Evolutionary conservation across 2,797 vertebrate genomes (phyloP), one percentile per base, ranked within the genome.

Genomic region (Sebastiscus tertius): DNA sequence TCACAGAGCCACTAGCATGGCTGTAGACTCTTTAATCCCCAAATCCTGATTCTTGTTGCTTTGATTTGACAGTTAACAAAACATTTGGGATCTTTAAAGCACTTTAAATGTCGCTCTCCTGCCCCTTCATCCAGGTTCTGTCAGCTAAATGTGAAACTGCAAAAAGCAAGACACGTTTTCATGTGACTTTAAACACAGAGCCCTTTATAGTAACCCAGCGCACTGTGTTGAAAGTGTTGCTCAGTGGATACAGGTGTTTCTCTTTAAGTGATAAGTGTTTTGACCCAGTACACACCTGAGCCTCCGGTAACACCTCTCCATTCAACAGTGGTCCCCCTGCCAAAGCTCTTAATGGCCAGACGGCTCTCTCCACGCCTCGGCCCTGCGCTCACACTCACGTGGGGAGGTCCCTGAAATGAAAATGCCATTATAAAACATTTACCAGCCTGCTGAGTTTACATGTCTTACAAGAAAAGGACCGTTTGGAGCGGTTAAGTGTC

Each of bases 371-470:
- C 27, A 9, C 10, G 4, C 58, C 61, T 33, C 16, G 20, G 58
- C 70, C 58, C 69, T 9, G 16, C 31, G 5, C 77, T 79, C 78
- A 27, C 72, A 20, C 72, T 83, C 70, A 81, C 33, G 52, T 42
- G 64, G 84, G 72, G 79, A 86, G 72, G 70, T 64, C 67, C 81
- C 75, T 8, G 54, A 88, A 88, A 88, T 85, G 83, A 93, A 92
- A 89, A 88, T 72, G 71, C 78, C 75, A 82, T 92, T 86, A 91
- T 92, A 80, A 93, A 94, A 91, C 84, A 93, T 93, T 93, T 87
- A 92, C 75, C 86, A 84, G 70, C 88, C 75, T 87, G 87, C 88
- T 88, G 89, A 84, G 90, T 89, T 93, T 88, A 92, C 91, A 88
- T 80, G 85, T 88, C 80, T 84, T 85, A 89, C 90, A 91, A 90